phyloP scores from a whole-genome alignment of 2,797 vertebrate genomes.

The Staurois parvus region DNA sequence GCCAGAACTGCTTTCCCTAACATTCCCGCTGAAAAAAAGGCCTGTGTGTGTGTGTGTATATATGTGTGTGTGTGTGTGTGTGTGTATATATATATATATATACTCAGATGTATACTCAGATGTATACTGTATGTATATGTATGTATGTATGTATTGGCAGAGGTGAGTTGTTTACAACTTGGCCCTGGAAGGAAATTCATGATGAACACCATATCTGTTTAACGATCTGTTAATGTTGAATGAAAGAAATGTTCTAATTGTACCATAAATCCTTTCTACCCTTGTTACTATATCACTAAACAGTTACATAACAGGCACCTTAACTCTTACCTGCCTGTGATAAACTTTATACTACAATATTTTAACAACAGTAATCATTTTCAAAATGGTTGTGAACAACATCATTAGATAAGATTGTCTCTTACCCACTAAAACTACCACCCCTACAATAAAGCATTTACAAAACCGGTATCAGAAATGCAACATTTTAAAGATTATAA shows the following conservation, averaged over 20 bases:
- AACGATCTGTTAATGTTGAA: slow-evolving; percentile 2
- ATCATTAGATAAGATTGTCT: not conserved
- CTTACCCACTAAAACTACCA: not conserved
- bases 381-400: no score
- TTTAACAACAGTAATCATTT: not conserved
- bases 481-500: no score
- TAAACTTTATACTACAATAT: not conserved
- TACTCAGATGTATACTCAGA: no score
- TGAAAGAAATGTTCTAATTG: not conserved
- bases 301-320: not conserved
- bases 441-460: no score
- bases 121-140: no score
- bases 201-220: not conserved
- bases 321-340: not conserved
- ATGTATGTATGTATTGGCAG: not conserved
- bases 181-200: not conserved
- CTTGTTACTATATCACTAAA: not conserved
- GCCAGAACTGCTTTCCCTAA: no score
- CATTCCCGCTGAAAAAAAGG: no score
- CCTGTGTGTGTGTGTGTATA: no score
- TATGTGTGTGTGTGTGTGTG: no score
- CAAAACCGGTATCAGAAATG: not conserved
- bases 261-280: slow-evolving; percentile 12
- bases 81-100: not conserved
- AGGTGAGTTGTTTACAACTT: not conserved